Percentiles rank a stretch among this genome's conserved stretches.
phyloP scores from a whole-genome alignment of 2,113 vertebrate species.

The Tiliqua scincoides region DNA sequence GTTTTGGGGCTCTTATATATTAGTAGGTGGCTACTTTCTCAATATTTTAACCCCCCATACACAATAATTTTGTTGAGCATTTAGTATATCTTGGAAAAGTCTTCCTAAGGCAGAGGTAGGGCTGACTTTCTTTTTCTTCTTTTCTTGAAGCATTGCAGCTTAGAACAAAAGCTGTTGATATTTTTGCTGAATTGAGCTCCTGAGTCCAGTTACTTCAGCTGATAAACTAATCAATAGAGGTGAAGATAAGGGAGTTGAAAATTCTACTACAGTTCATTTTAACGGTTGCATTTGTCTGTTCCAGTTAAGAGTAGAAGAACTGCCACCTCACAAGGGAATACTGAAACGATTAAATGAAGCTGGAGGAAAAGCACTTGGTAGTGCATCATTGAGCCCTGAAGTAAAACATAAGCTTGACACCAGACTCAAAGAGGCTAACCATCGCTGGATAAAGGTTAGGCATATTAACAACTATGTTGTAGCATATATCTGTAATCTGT shows the following conservation, averaged over 20 bases:
- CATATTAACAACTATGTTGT: conserved; percentile 40
- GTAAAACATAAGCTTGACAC: conserved; percentile 83
- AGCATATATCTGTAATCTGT: conserved; percentile 52
- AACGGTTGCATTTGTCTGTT: conserved; percentile 74
- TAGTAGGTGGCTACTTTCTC: background rate
- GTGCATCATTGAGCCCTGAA: conserved; percentile 81
- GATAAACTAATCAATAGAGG: conserved; percentile 69
- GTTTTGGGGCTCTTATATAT: background rate
- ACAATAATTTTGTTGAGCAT: background rate
- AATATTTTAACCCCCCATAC: background rate
- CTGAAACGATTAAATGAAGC: conserved; percentile 88
- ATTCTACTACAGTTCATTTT: conserved; percentile 72
- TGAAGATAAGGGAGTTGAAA: conserved; percentile 67
- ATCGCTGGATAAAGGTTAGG: conserved; percentile 89
- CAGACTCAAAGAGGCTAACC: conserved; percentile 84
- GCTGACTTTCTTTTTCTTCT: background rate
- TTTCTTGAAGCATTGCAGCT: conserved; percentile 3
- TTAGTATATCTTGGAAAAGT: background rate
- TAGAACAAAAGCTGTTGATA: conserved; percentile 55
- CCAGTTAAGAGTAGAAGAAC: conserved; percentile 84
- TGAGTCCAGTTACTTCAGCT: conserved; percentile 58
- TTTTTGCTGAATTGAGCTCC: conserved; percentile 55
- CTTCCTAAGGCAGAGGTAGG: background rate
- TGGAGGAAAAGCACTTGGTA: conserved; percentile 76
- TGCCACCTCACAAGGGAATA: conserved; percentile 81